Evolutionary conservation across 2,113 vertebrate genomes (phyloP).

Genomic region (Ifrita kowaldi): DNA sequence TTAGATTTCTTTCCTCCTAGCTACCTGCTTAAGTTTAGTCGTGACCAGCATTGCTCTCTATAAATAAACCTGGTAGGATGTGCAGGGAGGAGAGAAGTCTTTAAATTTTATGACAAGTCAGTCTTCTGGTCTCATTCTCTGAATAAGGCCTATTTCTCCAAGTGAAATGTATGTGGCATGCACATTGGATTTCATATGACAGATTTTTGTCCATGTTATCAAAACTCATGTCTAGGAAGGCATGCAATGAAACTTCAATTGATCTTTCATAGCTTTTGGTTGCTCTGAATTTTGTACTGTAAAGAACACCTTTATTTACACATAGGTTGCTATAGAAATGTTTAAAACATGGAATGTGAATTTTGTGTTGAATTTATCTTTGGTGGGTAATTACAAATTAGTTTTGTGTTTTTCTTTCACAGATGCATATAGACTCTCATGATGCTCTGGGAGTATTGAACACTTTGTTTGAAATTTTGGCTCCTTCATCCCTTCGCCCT

Average conservation of each 20-base stretch:
- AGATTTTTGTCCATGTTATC: background rate
- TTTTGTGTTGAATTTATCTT: background rate
- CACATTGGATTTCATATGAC: background rate
- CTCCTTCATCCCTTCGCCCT: conserved; percentile 92
- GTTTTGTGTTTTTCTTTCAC: background rate
- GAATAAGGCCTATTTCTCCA: background rate
- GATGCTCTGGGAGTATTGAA: conserved; percentile 94
- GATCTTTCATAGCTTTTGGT: background rate
- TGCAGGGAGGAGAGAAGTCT: background rate
- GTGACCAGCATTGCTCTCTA: background rate
- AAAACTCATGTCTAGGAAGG: background rate
- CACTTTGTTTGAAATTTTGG: conserved; percentile 93
- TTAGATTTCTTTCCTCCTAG: background rate
- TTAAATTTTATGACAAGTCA: background rate
- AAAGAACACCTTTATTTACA: background rate
- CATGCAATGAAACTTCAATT: background rate
- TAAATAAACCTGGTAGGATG: background rate
- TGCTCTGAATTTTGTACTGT: background rate
- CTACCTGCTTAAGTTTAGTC: background rate
- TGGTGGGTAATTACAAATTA: background rate
- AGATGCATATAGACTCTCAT: conserved; percentile 97
- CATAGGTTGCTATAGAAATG: background rate
- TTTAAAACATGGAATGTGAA: background rate
- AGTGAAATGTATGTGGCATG: background rate
- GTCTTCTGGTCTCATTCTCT: background rate